phyloP scores from a whole-genome alignment of 2,113 vertebrate genomes.

The Charina bottae region DNA sequence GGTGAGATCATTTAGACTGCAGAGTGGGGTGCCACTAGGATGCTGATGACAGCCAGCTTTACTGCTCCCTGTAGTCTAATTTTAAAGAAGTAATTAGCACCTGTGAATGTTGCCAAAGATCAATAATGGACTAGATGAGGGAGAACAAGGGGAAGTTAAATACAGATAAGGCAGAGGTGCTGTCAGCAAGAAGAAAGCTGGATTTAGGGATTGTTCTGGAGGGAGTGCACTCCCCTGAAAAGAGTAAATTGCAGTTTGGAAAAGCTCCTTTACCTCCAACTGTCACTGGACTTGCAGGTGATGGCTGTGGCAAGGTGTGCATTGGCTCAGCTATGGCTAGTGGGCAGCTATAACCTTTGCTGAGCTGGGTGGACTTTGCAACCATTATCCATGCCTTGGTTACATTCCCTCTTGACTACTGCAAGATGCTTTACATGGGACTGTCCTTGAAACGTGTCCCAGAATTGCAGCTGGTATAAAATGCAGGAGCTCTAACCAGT shows the following conservation, averaged over 20 bases:
- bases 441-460: neutral
- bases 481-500: neutral
- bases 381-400: neutral
- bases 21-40: neutral
- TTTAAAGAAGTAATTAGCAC: neutral
- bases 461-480: neutral
- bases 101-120: neutral
- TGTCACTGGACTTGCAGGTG: neutral
- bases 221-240: neutral
- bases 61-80: neutral
- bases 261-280: neutral
- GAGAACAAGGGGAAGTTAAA: neutral
- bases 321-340: neutral
- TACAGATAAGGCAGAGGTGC: no score
- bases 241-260: neutral
- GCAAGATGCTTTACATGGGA: no score
- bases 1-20: neutral
- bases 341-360: neutral
- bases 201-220: neutral
- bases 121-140: neutral
- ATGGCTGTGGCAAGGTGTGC: neutral
- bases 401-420: neutral
- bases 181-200: neutral
- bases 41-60: neutral
- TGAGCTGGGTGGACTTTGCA: neutral